These are phyloP conservation scores for Brienomyrus longianalis DNA, from an alignment of 2,113 vertebrate species.

Conservation along the genomic window DNA sequence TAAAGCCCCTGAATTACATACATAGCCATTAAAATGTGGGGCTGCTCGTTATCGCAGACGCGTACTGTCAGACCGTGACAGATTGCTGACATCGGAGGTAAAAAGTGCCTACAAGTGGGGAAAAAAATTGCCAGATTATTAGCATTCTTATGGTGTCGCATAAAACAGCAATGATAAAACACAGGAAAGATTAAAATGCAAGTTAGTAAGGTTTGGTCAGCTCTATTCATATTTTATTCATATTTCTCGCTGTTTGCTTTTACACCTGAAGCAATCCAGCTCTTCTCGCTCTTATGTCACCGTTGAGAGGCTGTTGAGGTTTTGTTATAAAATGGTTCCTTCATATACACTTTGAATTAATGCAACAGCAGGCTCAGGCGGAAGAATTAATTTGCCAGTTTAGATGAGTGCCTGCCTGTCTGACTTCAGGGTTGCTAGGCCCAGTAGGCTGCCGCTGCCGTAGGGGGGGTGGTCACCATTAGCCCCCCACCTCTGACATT, in stretches of 20 bases:
- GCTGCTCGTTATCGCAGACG: background rate
- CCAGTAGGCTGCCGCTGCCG: background rate
- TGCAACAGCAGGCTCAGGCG: background rate
- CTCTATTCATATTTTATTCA: background rate
- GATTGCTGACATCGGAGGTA: background rate
- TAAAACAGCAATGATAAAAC: background rate
- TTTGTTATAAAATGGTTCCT: background rate
- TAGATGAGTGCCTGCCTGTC: background rate
- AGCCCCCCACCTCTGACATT: background rate
- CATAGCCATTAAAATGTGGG: background rate
- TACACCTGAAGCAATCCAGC: background rate
- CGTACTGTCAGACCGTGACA: background rate
- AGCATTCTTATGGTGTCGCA: background rate
- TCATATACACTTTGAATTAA: background rate
- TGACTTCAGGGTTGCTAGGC: background rate
- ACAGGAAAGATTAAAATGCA: background rate
- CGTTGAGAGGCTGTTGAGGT: background rate
- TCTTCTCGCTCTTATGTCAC: background rate
- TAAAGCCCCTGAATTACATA: background rate
- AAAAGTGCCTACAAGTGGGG: background rate
- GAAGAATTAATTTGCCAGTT: slow-evolving; percentile 8
- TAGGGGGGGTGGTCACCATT: background rate
- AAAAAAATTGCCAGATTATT: background rate
- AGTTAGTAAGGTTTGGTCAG: background rate
- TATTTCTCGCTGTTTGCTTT: background rate